Base-by-base conservation (phyloP, 2,888 invertebrate genomes). In the Atethmia centrago region DNA sequence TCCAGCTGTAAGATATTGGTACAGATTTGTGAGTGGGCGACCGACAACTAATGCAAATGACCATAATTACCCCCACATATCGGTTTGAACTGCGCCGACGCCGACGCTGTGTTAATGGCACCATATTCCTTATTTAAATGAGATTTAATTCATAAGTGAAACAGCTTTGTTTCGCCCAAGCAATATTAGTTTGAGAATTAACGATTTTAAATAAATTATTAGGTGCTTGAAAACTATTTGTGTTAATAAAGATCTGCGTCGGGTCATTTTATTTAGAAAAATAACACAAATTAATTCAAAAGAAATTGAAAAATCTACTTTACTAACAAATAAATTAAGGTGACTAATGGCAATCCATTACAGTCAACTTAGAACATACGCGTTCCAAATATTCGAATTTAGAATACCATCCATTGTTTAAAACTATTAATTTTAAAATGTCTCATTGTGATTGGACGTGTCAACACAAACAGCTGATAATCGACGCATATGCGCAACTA, bases 391-490 rank as follows among this genome's bases (percentile, higher is more conserved):
- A 74, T 84, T 84, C 53, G 36, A 74, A 80, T 64, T 68, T 70
- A 56, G 63, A 80, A 74, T 28, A 36, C 31, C 36, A 3, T 62
- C 5, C 10, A 74, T 82, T 80, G 62, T 79, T 78, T 53, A 40
- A 79, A 84, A 77, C 86, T 63, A 77, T 77, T 78, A 75, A 71
- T 83, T 80, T 83, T 64, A 62, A 80, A 86, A 82, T 66, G 36
- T 71, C 71, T 71, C 67, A 59, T 66, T 85, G 79, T 85, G 82
- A 82, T 87, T 81, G 75, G 69, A 77, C 74, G 53, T 86, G 88
- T 88, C 87, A 86, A 79, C 85, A 83, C 61, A 84, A 85, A 87
- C 84, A 88, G 87, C 79, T 88, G 88, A 85, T 81, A 83, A 87
- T 85, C 71, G 80, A 81, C 59, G 82, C 85, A 80, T 80, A 77